Evolutionary conservation across 1,140 invertebrate genomes (phyloP), one percentile per base, ranked within the genome.

Genomic region (Centruroides vittatus): DNA sequence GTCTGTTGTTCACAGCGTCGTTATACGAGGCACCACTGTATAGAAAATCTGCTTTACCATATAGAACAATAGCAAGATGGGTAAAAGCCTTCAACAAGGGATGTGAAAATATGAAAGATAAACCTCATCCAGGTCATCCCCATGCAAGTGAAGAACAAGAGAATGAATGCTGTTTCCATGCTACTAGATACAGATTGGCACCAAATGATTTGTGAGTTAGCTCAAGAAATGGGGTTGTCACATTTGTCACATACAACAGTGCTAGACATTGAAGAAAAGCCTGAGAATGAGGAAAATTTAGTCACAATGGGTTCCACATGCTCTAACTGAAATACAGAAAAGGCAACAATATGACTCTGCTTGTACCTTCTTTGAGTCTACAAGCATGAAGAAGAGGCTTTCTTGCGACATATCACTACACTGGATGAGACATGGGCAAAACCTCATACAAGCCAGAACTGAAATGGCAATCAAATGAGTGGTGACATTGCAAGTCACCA

Each of bases 281-380:
- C 13, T 35, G 35, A 13, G 13, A 51, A 58, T 41, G 36, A 41
- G 4, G 7, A 41, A 41, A 50, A 58, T 58, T 58, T 5, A 47
- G 23, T 58, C 57, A 11, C 49, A 34, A 23, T 58, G 57, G 57
- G 57, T 58, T 51, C 48, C 57, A 50, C 47, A 58, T 58, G 35
- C 34, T 51, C 47, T 58, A 3, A 58, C 57, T 10, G 48, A 50
- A 35, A 48, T 58, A 50, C 57, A 58, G 57, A 58, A 58, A 58
- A 51, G 57, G 49, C 48, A 7, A 47, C 35, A 48, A 35, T 58
- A 50, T 36, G 57, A 57, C 11, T 11, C 12, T n/a, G 55, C 57
- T 62, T 55, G 13, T 60, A 57, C 12, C 35, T 47, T 57, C 54
- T 36, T 49, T n/a, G 50, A 56, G 55, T 10, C 50, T 46, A 52